Percentiles rank a stretch among this genome's conserved stretches.
Conservation (phyloP, 2,113 vertebrate genomes). For the Dipodomys ordii region DNA sequence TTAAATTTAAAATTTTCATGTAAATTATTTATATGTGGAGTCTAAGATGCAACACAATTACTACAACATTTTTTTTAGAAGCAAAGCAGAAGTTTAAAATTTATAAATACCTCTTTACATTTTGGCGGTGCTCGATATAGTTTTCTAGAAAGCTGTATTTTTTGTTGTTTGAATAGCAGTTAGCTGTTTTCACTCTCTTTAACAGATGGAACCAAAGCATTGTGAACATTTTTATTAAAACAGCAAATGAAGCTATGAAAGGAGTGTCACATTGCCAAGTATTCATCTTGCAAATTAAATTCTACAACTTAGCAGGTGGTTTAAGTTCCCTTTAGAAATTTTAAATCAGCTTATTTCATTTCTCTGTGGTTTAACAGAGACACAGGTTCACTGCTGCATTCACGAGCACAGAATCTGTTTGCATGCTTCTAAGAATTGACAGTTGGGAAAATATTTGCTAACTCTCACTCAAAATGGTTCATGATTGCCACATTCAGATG, state of each 20-base stretch:
- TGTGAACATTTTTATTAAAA: conserved; percentile 89
- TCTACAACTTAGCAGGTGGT: conserved; percentile 86
- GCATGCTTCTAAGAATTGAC: conserved; percentile 69
- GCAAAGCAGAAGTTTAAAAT: conserved; percentile 77
- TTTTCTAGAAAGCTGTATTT: conserved; percentile 87
- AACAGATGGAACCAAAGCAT: conserved; percentile 88
- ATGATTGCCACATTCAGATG: conserved; percentile 67
- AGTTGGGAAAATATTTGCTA: conserved; percentile 80
- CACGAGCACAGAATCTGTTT: conserved; percentile 73
- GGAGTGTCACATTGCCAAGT: conserved; percentile 88
- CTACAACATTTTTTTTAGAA: conserved; percentile 72
- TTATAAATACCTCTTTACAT: conserved; percentile 87
- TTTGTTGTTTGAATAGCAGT: conserved; percentile 88
- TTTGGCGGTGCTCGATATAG: conserved; percentile 81
- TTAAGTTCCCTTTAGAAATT: conserved; percentile 85
- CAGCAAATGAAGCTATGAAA: conserved; percentile 87
- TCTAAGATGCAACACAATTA: conserved; percentile 85
- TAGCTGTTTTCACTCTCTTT: conserved; percentile 86
- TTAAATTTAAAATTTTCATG: conserved; percentile 83
- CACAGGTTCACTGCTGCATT: conserved; percentile 69
- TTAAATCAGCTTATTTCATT: conserved; percentile 82
- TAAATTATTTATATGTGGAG: conserved; percentile 86
- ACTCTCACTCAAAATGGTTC: conserved; percentile 67
- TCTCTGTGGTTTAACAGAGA: conserved; percentile 68
- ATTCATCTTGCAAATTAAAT: conserved; percentile 89